Evolutionary conservation across 1,140 invertebrate species (phyloP).

Genomic region (Solenopsis fugax): DNA sequence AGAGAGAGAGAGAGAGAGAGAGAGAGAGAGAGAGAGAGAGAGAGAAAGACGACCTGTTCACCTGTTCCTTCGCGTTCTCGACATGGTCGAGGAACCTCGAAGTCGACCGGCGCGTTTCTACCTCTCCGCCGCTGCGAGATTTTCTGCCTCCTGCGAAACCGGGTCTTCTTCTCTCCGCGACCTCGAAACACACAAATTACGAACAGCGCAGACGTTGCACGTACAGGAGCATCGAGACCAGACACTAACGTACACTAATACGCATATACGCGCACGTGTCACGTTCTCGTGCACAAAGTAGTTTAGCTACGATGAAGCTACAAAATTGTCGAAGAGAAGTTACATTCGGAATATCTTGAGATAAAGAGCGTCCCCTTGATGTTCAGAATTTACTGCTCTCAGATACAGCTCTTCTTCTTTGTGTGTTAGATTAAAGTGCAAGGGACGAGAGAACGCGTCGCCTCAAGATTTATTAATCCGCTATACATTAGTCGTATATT

Average conservation of each 20-base stretch:
- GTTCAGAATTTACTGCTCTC: constrained; percentile 48
- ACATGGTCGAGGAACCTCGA: constrained; percentile 69
- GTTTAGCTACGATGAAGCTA: not conserved
- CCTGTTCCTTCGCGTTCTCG: constrained; percentile 61
- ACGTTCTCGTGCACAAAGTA: not conserved
- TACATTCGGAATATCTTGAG: constrained; percentile 6
- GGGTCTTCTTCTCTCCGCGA: constrained; percentile 77
- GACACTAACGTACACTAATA: not conserved
- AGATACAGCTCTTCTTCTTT: constrained; percentile 25
- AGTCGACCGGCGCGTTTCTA: constrained; percentile 71
- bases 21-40: not conserved
- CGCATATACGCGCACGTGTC: not conserved
- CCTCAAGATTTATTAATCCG: constrained; percentile 61
- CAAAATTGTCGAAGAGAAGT: constrained; percentile 42
- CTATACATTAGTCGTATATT: not conserved
- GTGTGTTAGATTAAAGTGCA: constrained; percentile 32
- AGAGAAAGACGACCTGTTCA: constrained; percentile 37
- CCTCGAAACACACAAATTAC: constrained; percentile 79
- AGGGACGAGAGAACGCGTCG: constrained; percentile 44
- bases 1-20: not conserved
- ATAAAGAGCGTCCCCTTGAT: constrained; percentile 14
- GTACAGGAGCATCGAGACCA: constrained; percentile 34
- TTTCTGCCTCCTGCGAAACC: constrained; percentile 69
- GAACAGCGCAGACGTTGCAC: constrained; percentile 64
- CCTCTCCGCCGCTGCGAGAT: constrained; percentile 52